Evolutionary conservation across 2,888 invertebrate species (phyloP), one percentile per base, ranked within the genome.

Genomic region (Synergus japonicus): DNA sequence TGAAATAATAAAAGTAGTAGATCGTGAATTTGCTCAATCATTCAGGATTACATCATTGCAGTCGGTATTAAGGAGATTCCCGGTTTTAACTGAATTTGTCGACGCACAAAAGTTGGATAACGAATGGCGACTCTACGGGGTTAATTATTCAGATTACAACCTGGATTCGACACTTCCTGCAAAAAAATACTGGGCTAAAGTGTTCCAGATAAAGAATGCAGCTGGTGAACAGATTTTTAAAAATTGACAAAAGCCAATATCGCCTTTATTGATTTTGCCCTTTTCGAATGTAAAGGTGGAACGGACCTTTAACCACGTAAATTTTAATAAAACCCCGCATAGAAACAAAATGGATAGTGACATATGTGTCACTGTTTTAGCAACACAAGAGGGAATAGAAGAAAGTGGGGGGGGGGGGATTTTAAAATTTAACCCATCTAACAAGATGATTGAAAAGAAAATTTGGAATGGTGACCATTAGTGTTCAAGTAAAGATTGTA

Each of bases 261-360:
- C 64, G 82, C 83, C 18, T 85, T 85, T 80, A 85, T 84, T n/a
- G 86, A 87, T 82, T 86, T 80, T 13, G n/a, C n/a, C n/a, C n/a
- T n/a, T n/a, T n/a, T n/a, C n/a, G n/a, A n/a, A n/a, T n/a, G n/a
- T n/a, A n/a, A 81, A 46, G 13, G 86, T 87, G 44, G 87, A 86
- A 81, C 46, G 85, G 18, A 54, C 86, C 22, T 87, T 87, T 66
- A 87, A 85, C 64, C 41, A 64, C 5, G 64, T 41, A 4, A 64
- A 64, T 29, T 29, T 41, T 2, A 64, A 29, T 15, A 41, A 64
- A 64, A 64, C 64, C 0, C 64, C 15, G 8, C 41, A 15, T 37
- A 29, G 64, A 64, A 64, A 64, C 60, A 78, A 64, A 66, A 66
- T 87, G 67, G 78, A 76, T 18, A 85, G 82, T 41, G 78, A 83